Evolutionary conservation across 2,888 invertebrate genomes (phyloP), one percentile per base, ranked within the genome.

Genomic region (Apamea monoglypha): DNA sequence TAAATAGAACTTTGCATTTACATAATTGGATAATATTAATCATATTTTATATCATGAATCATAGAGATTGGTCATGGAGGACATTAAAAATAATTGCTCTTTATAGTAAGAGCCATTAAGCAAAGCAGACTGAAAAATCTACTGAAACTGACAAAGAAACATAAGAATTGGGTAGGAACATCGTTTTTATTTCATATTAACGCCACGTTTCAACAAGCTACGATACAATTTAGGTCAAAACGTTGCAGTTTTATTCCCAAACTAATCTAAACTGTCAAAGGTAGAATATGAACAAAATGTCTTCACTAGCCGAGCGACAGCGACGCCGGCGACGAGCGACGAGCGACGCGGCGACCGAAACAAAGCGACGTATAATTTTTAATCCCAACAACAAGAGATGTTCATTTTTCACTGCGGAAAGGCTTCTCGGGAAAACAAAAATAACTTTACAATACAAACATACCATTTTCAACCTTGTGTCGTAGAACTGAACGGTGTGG

Each of bases 301-400:
- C n/a, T 78, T 72, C 59, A 53, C 71, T 36, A 61, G 64, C 59
- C 69, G 76, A 74, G 36, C 61, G 73, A n/a, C 29, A 25, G 40
- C 69, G 69, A 78, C 73, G 40, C 40, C 40, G 40, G 29, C 18
- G 61, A 29, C 44, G 18, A 59, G 78, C 68, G 66, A 74, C 74
- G 78, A 29, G 77, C 73, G 66, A 73, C 82, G 74, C 61, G 56
- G 75, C 61, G 44, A 40, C 78, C 79, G 66, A 92, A 93, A 95
- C 95, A 95, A 95, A 94, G 92, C 90, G 82, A 90, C 91, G 93
- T 91, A 94, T 96, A 95, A 95, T 96, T 96, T 96, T 96, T 96
- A 96, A 96, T 96, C 96, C 93, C 94, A 91, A 94, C 94, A 92
- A 92, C 93, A 91, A 91, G 95, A 94, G 94, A 94, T 95, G 96